Base-by-base conservation (phyloP, 1,140 invertebrate genomes). In the Rhopalosiphum maidis region DNA sequence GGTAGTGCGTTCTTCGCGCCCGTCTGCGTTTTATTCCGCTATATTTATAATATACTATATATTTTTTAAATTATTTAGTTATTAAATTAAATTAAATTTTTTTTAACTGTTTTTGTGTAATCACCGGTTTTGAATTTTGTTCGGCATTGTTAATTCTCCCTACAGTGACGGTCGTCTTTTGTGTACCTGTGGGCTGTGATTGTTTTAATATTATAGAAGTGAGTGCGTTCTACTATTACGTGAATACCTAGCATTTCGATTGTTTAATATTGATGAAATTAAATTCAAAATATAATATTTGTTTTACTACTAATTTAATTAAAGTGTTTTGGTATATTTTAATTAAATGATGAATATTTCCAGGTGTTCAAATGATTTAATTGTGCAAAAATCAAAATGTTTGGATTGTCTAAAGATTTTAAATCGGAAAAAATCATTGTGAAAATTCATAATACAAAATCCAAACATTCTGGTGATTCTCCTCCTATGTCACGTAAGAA, bases 391-490 rank as follows among this genome's bases (percentile, higher is more conserved):
- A 77, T 85, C 77, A 54, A 82, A 92, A 92, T 92, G 77, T 85
- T 55, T 85, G 48, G 91, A 92, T 85, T 85, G 22, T 77, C 91
- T 51, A 85, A n/a, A 92, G 46, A 92, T 35, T 54, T 85, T 55
- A 92, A 92, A 83, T 54, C 77, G 0, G 54, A 83, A 85, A 87
- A 46, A 51, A 93, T 94, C 86, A 82, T 87, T 54, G 77, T 94
- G 9, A 94, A 94, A 93, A 94, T 94, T 51, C 54, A 87, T 46
- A 95, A 95, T 94, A 98, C 98, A 97, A 98, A 98, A 96, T 96
- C 97, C n/a, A 85, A 55, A 94, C 98, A 97, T 96, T 97, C 97
- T 94, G 97, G 97, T 95, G 97, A 97, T 95, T 97, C 97, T 94
- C 96, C 96, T 86, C 97, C 97, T 94, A 96, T 97, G 95, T 96